Conservation (phyloP, 1,140 invertebrate species). For the Drosophila simulans region DNA sequence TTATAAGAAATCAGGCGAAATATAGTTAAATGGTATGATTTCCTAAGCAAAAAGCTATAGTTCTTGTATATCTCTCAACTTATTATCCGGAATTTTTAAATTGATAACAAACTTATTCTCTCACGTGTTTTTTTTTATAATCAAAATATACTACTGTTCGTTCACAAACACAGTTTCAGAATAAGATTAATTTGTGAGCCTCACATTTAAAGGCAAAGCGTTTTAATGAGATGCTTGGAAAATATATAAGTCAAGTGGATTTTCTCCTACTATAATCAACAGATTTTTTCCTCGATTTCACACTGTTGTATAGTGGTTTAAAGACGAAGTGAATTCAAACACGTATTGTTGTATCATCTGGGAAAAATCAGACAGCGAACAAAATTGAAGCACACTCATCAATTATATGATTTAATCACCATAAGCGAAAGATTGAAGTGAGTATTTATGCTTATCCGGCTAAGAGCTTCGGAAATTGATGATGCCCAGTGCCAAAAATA, state of each 20-base stretch:
- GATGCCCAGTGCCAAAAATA: slow-evolving; percentile 8
- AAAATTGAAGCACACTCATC: slow-evolving; percentile 29
- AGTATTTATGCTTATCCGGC: slow-evolving; percentile 34
- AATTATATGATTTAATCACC: slow-evolving; percentile 52
- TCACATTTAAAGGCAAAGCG: background rate
- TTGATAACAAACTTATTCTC: background rate
- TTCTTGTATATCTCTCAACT: too few species aligned
- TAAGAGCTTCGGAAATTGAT: slow-evolving; percentile 24
- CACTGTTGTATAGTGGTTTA: slow-evolving; percentile 1
- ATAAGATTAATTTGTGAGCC: background rate
- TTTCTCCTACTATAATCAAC: slow-evolving; percentile 23
- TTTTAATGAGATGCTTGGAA: slow-evolving; percentile 18
- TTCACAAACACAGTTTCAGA: background rate
- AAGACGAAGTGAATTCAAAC: background rate
- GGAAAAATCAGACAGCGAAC: slow-evolving; percentile 7
- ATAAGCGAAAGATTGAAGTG: slow-evolving; percentile 48
- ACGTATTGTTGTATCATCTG: background rate
- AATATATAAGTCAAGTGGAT: slow-evolving; percentile 1
- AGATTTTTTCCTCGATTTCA: slow-evolving; percentile 3
- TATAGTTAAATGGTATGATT: slow-evolving; percentile 20
- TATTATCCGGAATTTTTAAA: background rate
- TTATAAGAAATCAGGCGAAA: slow-evolving; percentile 44
- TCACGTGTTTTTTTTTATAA: background rate
- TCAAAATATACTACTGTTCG: too few species aligned
- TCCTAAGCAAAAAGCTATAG: background rate